Conservation (phyloP, 2,888 invertebrate genomes). For the Drosophila mayaguana region DNA sequence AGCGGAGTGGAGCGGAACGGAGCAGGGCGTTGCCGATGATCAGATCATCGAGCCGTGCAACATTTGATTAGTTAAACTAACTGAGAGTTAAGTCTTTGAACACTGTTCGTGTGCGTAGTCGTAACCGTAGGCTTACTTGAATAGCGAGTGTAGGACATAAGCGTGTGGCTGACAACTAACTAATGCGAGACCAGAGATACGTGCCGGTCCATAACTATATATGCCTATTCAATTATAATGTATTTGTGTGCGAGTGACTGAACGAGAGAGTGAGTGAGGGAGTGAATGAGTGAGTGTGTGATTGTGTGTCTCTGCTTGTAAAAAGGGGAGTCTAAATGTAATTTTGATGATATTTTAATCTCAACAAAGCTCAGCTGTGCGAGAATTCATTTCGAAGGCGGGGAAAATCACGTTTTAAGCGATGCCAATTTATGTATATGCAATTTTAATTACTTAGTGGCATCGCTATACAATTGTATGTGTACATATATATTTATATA, state of each 20-base stretch:
- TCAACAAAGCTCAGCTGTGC: constrained; percentile 1
- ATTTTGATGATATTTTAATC: constrained; percentile 35
- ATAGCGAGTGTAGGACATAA: constrained; percentile 23
- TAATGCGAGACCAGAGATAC: constrained; percentile 13
- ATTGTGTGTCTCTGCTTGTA: background rate
- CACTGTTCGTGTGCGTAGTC: constrained; percentile 76
- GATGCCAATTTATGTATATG: constrained; percentile 18
- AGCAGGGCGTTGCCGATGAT: constrained; percentile 49
- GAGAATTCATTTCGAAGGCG: constrained; percentile 1
- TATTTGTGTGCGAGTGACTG: background rate
- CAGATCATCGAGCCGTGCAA: constrained; percentile 59
- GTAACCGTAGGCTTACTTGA: constrained; percentile 49
- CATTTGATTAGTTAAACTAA: constrained; percentile 71
- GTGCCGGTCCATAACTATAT: constrained; percentile 13
- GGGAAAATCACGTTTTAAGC: constrained; percentile 22
- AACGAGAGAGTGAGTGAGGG: background rate
- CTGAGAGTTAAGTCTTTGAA: constrained; percentile 74
- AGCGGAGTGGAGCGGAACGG: background rate
- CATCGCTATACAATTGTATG: background rate
- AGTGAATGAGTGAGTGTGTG: background rate
- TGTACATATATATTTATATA: background rate
- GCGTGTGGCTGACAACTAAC: constrained; percentile 25
- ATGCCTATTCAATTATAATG: constrained; percentile 15
- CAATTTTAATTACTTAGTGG: constrained; percentile 19
- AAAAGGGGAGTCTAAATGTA: constrained; percentile 18